Evolutionary conservation across 2,113 vertebrate species (phyloP).

Genomic region (Alaudala cheleensis): DNA sequence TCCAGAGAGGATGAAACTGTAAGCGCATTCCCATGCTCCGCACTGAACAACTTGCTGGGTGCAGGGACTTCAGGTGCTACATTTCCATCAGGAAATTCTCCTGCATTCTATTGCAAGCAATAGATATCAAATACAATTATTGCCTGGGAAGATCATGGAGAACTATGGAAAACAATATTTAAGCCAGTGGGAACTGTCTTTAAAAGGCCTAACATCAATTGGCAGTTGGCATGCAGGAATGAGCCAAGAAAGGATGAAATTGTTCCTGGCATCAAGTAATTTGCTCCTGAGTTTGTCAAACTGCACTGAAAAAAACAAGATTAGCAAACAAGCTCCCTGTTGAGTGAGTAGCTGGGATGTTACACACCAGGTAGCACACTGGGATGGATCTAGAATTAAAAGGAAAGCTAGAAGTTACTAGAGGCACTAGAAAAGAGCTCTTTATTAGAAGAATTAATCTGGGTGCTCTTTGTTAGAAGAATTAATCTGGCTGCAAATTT

Average conservation of each 20-base stretch:
- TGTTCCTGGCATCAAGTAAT: neutral
- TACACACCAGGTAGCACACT: neutral
- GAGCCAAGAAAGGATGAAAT: neutral
- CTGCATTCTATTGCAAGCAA: neutral
- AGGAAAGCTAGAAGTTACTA: neutral
- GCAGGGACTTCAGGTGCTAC: neutral
- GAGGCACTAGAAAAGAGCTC: neutral
- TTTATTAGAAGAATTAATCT: neutral
- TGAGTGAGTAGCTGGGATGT: neutral
- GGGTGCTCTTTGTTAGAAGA: neutral
- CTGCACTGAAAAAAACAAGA: neutral
- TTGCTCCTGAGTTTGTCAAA: neutral
- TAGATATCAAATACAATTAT: neutral
- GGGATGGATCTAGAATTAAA: neutral
- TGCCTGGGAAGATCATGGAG: neutral
- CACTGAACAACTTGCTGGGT: neutral
- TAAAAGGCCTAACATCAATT: neutral
- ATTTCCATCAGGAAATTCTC: neutral
- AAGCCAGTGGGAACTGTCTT: neutral
- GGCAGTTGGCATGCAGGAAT: neutral
- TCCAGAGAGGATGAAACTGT: neutral
- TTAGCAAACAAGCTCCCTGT: fast-evolving
- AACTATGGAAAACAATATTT: neutral
- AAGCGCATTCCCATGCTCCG: neutral
- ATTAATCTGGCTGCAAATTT: neutral